Conservation (phyloP, 2,888 invertebrate genomes). For the Protula sp. region DNA sequence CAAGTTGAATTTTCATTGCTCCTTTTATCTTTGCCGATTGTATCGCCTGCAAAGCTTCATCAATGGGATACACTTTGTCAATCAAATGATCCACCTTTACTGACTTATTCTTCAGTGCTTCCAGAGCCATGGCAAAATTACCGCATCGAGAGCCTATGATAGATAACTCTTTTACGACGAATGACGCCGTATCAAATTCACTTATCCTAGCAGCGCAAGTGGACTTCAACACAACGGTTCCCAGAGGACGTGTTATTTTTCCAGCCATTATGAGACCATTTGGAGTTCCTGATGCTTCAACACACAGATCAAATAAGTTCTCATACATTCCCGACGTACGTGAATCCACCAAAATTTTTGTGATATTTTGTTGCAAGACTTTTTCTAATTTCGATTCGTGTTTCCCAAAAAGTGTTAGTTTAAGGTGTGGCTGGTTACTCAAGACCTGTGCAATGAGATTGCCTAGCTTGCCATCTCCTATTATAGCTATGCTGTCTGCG, state of each 20-base stretch:
- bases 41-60: conserved; percentile 12
- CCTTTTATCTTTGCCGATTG: conserved; percentile 13
- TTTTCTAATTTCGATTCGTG: not conserved
- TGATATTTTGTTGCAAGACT: not conserved
- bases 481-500: conserved; percentile 13
- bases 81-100: conserved; percentile 3
- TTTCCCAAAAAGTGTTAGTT: conserved; percentile 10
- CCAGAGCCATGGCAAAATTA: conserved; percentile 19
- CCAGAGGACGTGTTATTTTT: conserved; percentile 15
- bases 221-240: conserved; percentile 19
- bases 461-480: conserved; percentile 25
- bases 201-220: conserved; percentile 14
- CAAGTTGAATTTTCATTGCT: conserved; percentile 16
- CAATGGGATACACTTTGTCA: conserved; percentile 6
- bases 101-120: conserved; percentile 1
- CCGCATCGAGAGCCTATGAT: conserved; percentile 22
- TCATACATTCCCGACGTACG: conserved; percentile 1
- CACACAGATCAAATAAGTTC: conserved; percentile 9
- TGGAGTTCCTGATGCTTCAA: conserved; percentile 18
- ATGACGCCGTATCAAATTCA: conserved; percentile 13
- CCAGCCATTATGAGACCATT: conserved; percentile 13
- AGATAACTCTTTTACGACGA: conserved; percentile 20
- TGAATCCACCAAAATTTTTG: not conserved
- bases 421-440: not conserved
- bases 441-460: conserved; percentile 16